Evolutionary conservation across 1,140 invertebrate species (phyloP).

Genomic region (Capitella teleta): DNA sequence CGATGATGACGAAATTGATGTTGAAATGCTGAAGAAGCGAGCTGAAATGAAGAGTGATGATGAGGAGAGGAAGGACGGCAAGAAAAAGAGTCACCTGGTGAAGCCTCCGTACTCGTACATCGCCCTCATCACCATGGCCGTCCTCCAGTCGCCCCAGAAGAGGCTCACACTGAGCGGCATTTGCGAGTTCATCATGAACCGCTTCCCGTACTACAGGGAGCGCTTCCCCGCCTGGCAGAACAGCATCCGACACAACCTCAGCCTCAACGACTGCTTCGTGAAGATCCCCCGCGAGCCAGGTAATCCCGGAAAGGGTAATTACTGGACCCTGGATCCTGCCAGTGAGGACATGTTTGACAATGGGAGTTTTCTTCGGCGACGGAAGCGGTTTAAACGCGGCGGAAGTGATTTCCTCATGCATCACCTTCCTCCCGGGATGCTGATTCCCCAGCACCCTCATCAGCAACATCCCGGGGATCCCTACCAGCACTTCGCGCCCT

Average conservation of each 20-base stretch:
- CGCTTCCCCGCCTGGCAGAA: slow-evolving; percentile 53
- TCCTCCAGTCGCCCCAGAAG: slow-evolving; percentile 91
- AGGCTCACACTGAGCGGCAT: slow-evolving; percentile 93
- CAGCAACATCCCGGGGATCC: slow-evolving; percentile 18
- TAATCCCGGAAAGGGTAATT: slow-evolving; percentile 90
- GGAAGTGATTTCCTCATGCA: slow-evolving; percentile 18
- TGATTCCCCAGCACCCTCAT: slow-evolving; percentile 17
- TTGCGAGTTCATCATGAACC: slow-evolving; percentile 97
- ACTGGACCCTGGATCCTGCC: slow-evolving; percentile 94
- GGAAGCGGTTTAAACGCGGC: slow-evolving; percentile 61
- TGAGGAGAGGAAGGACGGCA: not conserved
- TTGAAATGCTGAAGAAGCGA: not conserved
- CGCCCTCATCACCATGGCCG: slow-evolving; percentile 94
- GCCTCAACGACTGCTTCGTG: slow-evolving; percentile 96
- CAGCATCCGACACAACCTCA: slow-evolving; percentile 92
- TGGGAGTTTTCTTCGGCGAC: slow-evolving; percentile 83
- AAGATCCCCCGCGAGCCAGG: slow-evolving; percentile 96
- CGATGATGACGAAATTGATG: slow-evolving; percentile 5
- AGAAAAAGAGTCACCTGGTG: slow-evolving; percentile 43
- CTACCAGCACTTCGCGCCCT: slow-evolving; percentile 16
- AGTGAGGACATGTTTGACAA: slow-evolving; percentile 99
- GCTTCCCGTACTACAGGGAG: slow-evolving; percentile 58
- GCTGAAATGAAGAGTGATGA: not conserved
- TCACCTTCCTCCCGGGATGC: slow-evolving; percentile 17
- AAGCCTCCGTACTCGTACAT: slow-evolving; percentile 98